These are phyloP conservation scores for Dromaius novaehollandiae DNA, from an alignment of 2,113 vertebrate genomes.

Conservation along the genomic window DNA sequence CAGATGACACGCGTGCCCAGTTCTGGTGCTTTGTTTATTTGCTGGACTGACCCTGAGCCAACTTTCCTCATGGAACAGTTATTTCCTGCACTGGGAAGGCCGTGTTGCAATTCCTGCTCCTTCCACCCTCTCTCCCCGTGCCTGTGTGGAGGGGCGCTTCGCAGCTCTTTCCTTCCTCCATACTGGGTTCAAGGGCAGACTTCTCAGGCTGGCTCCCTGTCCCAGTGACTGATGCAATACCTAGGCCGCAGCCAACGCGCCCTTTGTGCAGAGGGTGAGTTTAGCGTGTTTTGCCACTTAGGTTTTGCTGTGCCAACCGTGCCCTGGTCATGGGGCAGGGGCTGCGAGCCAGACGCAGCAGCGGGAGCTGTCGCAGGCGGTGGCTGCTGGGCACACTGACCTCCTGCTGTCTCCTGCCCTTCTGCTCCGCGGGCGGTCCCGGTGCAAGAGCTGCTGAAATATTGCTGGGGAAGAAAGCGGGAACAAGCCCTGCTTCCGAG, in stretches of 20 bases:
- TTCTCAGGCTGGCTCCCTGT: background rate
- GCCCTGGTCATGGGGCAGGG: background rate
- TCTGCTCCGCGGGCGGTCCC: fast-evolving
- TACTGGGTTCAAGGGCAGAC: conserved; percentile 4
- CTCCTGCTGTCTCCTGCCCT: background rate
- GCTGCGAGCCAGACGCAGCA: fast-evolving
- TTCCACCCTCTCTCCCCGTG: background rate
- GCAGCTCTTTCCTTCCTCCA: background rate
- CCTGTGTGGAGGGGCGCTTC: background rate
- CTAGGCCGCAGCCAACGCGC: fast-evolving
- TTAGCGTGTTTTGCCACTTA: background rate
- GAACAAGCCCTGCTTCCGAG: background rate
- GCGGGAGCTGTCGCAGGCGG: background rate
- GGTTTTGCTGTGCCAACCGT: background rate
- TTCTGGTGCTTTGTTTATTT: background rate
- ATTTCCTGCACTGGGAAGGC: background rate
- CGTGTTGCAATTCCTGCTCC: background rate
- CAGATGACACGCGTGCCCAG: background rate
- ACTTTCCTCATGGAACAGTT: conserved; percentile 4
- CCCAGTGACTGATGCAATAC: fast-evolving
- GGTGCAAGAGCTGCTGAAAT: background rate
- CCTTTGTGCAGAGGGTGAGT: background rate
- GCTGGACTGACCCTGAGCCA: background rate
- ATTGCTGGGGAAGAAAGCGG: background rate
- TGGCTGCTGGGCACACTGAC: background rate